phyloP scores from a whole-genome alignment of 1,140 invertebrate genomes.

The Drosophila ananassae region DNA sequence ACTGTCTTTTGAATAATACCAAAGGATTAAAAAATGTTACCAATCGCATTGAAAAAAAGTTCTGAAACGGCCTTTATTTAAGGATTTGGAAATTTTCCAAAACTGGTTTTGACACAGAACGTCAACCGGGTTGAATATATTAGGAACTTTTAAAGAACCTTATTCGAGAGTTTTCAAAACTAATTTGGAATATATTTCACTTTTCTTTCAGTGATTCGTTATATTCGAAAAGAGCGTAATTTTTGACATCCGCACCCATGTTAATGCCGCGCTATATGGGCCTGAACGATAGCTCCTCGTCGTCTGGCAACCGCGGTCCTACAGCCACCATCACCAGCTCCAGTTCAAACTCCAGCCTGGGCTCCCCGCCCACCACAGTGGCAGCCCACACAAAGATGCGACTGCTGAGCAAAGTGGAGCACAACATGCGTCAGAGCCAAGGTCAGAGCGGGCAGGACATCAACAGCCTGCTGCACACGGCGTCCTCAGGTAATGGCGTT shows the following conservation, averaged over 20 bases:
- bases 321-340: constrained; percentile 11
- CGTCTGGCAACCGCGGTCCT: constrained; percentile 34
- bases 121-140: not conserved
- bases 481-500: constrained; percentile 63
- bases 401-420: constrained; percentile 68
- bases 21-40: not conserved
- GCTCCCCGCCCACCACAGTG: constrained; percentile 52
- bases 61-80: too few relatives aligned
- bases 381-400: constrained; percentile 74
- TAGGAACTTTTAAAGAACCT: not conserved
- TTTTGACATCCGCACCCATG: constrained; percentile 39
- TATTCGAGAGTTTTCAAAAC: constrained; percentile 2
- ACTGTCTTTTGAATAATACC: not conserved
- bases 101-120: constrained; percentile 3
- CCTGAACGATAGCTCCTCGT: constrained; percentile 41
- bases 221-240: not conserved
- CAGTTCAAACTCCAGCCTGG: constrained; percentile 9
- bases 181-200: not conserved
- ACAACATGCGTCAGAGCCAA: constrained; percentile 67
- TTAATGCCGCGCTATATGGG: constrained; percentile 64
- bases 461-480: constrained; percentile 65
- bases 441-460: constrained; percentile 51
- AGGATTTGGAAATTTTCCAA: not conserved
- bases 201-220: constrained; percentile 15
- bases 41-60: not conserved